Base-by-base conservation (phyloP, 2,797 vertebrate species). In the Pipistrellus pipistrellus region DNA sequence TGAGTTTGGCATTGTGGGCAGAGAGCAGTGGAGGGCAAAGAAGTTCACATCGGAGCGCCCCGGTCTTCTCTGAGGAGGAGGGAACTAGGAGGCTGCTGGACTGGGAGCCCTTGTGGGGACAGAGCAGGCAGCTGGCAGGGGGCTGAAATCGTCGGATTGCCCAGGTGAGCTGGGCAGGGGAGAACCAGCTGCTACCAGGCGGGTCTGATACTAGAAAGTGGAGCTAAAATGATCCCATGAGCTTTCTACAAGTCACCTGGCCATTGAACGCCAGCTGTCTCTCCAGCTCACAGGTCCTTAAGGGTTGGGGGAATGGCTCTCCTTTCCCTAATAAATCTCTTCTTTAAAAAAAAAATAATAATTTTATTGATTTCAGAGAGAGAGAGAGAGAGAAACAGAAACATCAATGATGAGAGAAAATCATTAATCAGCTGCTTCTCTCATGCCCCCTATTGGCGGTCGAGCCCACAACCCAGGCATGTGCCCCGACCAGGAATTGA, bases 111-210 rank as follows among this genome's bases (percentile, higher is more conserved):
- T 30, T 7, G 21, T 20, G 21, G 30, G 83, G 23, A 41, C 18
- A n/a, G 64, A 51, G 20, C 14, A 27, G 84, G 87, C 51, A 71
- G 69, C 46, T 30, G 51, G 51, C 32, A 11, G 38, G 32, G 32
- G 72, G 44, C 38, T 6, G 11, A 51, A 23, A 7, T 59, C 55
- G 8, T 2, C 3, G 13, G 13, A 9, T 7, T 18, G n/a, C 20
- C 88, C 23, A 30, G 59, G 71, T n/a, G 69, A 92, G 27, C 71
- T 2, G 41, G 27, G 27, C 18, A 9, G 68, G 38, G 32, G 77
- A 21, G 38, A 68, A 2, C 10, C 15, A 5, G 62, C 75, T 41
- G n/a, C 21, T 0, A 1, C 25, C 0, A 4, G 6, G 10, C 25
- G 15, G 44, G 27, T 14, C 64, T 27, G 10, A 27, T 14, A 23